Base-by-base conservation (phyloP, 2,888 invertebrate genomes). In the Hipparchia semele region DNA sequence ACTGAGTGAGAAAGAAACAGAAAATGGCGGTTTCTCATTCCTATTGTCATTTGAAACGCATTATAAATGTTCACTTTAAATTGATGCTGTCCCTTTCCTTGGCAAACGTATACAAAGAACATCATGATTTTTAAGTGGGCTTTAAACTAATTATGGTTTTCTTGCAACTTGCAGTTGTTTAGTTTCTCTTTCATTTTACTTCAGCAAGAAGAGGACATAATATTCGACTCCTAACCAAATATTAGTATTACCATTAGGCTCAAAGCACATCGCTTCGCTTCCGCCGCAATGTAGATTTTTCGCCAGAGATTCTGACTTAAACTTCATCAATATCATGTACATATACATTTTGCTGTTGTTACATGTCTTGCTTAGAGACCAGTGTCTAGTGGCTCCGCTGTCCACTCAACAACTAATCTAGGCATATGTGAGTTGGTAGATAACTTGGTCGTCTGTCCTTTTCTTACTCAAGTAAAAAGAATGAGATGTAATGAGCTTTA, bases 121-220 rank as follows among this genome's bases (percentile, higher is more conserved):
- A 5, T 39, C 39, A 39, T 39, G 39, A 39, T 4, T 39, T 39
- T 39, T 39, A 39, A 39, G 39, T 39, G 39, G 2, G 5, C 39
- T 39, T 23, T 23, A 0, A 23, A 23, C 39, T 39, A 39, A 39
- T 39, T 39, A 4, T 39, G 39, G 39, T 39, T 39, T 23, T 39
- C 39, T 2, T 39, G 5, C 39, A 39, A 39, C 39, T 39, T 39
- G 39, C 39, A 5, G 2, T 39, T 39, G 5, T 2, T 39, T 23
- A 58, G 7, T 58, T 58, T 58, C 58, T 58, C 58, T 58, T 58
- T 58, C 58, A 58, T 58, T 58, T 23, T 23, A 58, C 58, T 58
- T 3, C 13, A 58, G 8, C 7, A 8, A 58, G 58, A 58, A 58
- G 13, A 23, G 58, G 58, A 58, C 23, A 9, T 8, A 54, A 2